Percentiles rank a stretch among this genome's conserved stretches.
Conservation (phyloP, 1,140 invertebrate species). For the Conus ventricosus region DNA sequence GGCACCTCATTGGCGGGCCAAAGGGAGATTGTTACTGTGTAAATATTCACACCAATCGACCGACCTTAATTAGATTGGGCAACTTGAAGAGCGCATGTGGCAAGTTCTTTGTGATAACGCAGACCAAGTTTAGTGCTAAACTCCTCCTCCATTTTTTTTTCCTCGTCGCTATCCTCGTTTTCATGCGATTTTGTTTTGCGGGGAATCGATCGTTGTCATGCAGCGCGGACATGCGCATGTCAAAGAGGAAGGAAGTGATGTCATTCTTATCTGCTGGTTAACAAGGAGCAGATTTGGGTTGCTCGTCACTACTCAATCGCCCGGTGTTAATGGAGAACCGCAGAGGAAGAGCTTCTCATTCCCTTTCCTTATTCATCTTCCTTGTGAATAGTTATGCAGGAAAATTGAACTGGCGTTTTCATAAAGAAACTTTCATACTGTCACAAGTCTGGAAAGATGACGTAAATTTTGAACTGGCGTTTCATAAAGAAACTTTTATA, state of each 20-base stretch:
- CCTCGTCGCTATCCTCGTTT: background rate
- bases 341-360: background rate
- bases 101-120: slow-evolving; percentile 12
- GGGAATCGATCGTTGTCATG: slow-evolving; percentile 6
- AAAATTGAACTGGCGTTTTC: background rate
- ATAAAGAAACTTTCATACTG: background rate
- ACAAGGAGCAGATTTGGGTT: background rate
- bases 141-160: background rate
- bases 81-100: background rate
- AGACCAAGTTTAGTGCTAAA: background rate
- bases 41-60: slow-evolving; percentile 29
- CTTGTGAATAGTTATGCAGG: background rate
- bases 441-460: no score
- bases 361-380: background rate
- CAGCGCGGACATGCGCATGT: slow-evolving; percentile 25
- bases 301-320: background rate
- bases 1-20: slow-evolving; percentile 25
- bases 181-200: background rate
- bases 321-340: background rate
- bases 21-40: slow-evolving; percentile 33
- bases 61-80: slow-evolving; percentile 26
- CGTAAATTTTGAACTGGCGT: background rate
- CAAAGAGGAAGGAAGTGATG: background rate
- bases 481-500: background rate
- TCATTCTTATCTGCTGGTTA: slow-evolving; percentile 12